Percentiles rank a stretch among this genome's conserved stretches.
These are phyloP conservation scores for Malurus leucopterus DNA, from an alignment of 2,797 vertebrate species.

Conservation along the genomic window DNA sequence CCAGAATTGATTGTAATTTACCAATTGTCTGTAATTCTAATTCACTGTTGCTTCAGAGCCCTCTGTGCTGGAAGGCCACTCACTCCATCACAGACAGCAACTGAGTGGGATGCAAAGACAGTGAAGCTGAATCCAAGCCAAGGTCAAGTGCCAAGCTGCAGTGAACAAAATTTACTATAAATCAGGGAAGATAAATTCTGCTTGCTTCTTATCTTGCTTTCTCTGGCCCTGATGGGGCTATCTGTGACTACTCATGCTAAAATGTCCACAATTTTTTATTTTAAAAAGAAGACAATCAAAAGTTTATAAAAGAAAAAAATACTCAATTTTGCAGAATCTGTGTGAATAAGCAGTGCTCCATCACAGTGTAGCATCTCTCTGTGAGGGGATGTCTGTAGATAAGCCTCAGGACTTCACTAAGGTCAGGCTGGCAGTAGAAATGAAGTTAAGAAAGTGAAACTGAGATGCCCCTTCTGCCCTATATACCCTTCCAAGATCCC, in stretches of 20 bases:
- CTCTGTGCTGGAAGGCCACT: background rate
- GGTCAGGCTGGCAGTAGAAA: background rate
- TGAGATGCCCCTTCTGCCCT: background rate
- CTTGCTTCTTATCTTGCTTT: background rate
- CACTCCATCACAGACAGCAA: background rate
- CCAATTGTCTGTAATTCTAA: background rate
- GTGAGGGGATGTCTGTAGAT: background rate
- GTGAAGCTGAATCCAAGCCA: background rate
- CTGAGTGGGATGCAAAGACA: background rate
- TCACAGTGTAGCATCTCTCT: background rate
- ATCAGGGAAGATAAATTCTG: background rate
- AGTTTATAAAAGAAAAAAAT: background rate
- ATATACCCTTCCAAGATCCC: fast-evolving
- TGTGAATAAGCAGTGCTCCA: background rate
- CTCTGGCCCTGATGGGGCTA: background rate
- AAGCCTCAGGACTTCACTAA: background rate
- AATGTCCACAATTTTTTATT: background rate
- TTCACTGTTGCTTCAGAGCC: background rate
- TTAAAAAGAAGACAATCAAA: background rate
- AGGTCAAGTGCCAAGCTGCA: background rate
- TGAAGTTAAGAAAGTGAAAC: background rate
- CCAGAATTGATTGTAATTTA: background rate
- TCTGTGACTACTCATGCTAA: background rate
- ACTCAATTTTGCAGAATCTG: background rate
- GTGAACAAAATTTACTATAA: background rate